These are phyloP conservation scores for Apostichopus japonicus DNA, from an alignment of 35 echinoderm and acorn worm species.

Conservation along the genomic window DNA sequence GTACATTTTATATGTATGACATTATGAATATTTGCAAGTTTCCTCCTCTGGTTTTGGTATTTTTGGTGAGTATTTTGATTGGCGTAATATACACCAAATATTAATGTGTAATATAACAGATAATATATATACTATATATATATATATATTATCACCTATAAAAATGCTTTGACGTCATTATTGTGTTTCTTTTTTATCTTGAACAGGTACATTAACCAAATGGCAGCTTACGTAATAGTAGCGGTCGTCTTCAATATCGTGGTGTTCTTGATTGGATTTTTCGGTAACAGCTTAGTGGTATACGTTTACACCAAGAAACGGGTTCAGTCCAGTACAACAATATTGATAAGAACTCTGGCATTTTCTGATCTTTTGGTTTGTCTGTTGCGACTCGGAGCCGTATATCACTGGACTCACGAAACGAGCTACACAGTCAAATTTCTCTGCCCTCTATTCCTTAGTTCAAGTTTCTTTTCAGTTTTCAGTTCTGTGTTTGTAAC, in stretches of 20 bases:
- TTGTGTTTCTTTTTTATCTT: too few species aligned
- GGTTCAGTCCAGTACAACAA: background rate
- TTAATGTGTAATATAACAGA: too few species aligned
- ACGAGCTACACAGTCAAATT: background rate
- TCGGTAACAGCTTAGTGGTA: conserved; percentile 15
- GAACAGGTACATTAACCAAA: background rate
- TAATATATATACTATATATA: too few species aligned
- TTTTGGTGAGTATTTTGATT: too few species aligned
- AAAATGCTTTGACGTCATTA: too few species aligned
- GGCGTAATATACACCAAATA: too few species aligned
- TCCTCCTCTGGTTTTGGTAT: too few species aligned
- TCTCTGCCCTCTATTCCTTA: conserved; percentile 8
- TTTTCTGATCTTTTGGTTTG: conserved; percentile 9
- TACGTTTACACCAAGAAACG: background rate
- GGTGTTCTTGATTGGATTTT: background rate
- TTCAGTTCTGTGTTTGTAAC: conserved; percentile 13
- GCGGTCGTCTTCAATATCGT: background rate
- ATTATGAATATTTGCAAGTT: too few species aligned
- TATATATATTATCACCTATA: too few species aligned
- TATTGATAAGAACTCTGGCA: background rate
- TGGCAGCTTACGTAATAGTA: conserved; percentile 8
- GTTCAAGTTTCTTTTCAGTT: conserved; percentile 26
- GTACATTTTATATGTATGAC: too few species aligned
- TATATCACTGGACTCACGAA: conserved; percentile 18
- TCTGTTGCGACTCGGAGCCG: conserved; percentile 1